Percentiles rank a stretch among this genome's conserved stretches.
Evolutionary conservation across 2,888 invertebrate genomes (phyloP).

Genomic region (Platerodrilus igneus): DNA sequence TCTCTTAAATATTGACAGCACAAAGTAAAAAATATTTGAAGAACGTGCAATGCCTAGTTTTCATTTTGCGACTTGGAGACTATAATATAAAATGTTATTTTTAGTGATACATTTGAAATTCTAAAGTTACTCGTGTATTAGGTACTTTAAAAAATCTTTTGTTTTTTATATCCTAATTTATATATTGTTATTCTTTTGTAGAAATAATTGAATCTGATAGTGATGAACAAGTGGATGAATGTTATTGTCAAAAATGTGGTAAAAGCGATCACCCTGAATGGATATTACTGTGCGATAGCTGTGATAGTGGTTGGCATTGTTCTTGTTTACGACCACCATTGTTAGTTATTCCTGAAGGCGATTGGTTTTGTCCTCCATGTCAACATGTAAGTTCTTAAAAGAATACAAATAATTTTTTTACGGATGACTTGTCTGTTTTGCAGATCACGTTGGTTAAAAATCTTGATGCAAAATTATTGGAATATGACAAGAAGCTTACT

Average conservation of each 20-base stretch:
- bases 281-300: constrained; percentile 93
- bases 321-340: constrained; percentile 90
- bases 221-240: constrained; percentile 55
- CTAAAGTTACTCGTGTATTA: too few relatives aligned
- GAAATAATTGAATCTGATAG: constrained; percentile 40
- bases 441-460: constrained; percentile 64
- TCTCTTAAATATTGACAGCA: too few relatives aligned
- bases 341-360: constrained; percentile 91
- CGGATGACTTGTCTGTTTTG: constrained; percentile 30
- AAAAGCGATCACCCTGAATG: constrained; percentile 94
- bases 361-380: constrained; percentile 98
- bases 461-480: constrained; percentile 68
- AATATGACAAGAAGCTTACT: constrained; percentile 69
- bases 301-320: constrained; percentile 97
- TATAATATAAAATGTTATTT: too few relatives aligned
- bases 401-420: constrained; percentile 7
- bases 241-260: constrained; percentile 84
- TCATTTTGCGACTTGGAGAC: too few relatives aligned
- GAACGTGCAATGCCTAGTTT: too few relatives aligned
- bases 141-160: too few relatives aligned
- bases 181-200: too few relatives aligned
- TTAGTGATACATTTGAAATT: too few relatives aligned
- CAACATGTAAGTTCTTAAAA: constrained; percentile 86
- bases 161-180: too few relatives aligned
- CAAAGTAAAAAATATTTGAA: too few relatives aligned